A percentile compares a stretch with the other conserved stretches of the same genome.
phyloP scores from a whole-genome alignment of 2,797 vertebrate species.

The Tenualosa thibaudeaui region DNA sequence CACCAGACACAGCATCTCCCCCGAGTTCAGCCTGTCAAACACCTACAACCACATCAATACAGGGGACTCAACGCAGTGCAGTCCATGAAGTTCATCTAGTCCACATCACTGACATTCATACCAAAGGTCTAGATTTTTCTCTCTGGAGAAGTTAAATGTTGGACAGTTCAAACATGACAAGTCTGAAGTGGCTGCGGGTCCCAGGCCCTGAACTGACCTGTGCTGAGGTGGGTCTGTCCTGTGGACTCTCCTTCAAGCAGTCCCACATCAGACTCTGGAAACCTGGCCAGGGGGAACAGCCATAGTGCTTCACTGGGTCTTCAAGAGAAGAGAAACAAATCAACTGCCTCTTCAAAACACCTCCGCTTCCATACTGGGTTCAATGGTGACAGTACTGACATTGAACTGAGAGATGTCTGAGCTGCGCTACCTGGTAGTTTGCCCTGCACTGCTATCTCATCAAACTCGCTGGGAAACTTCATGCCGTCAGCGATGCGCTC shows the following conservation, averaged over 20 bases:
- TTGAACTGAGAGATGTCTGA: neutral
- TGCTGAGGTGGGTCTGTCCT: constrained; percentile 88
- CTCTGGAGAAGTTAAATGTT: neutral
- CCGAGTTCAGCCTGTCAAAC: constrained; percentile 88
- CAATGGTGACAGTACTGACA: neutral
- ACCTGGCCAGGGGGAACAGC: constrained; percentile 87
- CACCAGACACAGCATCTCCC: constrained; percentile 86
- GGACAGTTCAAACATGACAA: neutral
- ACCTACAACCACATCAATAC: constrained; percentile 69
- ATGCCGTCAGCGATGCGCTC: constrained; percentile 90
- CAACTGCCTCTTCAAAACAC: neutral
- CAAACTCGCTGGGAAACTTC: constrained; percentile 98
- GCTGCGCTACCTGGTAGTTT: constrained; percentile 85
- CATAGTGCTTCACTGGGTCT: constrained; percentile 93
- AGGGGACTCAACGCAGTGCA: neutral
- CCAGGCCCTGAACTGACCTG: constrained; percentile 74
- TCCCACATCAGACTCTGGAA: constrained; percentile 89
- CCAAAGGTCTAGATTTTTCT: neutral
- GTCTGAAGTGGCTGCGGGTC: neutral
- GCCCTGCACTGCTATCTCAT: constrained; percentile 90
- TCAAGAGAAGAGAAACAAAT: constrained; percentile 35
- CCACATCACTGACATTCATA: neutral
- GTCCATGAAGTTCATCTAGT: neutral
- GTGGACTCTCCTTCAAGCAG: constrained; percentile 88
- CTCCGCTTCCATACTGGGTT: neutral